Percentiles rank a stretch among this genome's conserved stretches.
Conservation (phyloP, 2,888 invertebrate genomes). For the Drosophila ezoana region DNA sequence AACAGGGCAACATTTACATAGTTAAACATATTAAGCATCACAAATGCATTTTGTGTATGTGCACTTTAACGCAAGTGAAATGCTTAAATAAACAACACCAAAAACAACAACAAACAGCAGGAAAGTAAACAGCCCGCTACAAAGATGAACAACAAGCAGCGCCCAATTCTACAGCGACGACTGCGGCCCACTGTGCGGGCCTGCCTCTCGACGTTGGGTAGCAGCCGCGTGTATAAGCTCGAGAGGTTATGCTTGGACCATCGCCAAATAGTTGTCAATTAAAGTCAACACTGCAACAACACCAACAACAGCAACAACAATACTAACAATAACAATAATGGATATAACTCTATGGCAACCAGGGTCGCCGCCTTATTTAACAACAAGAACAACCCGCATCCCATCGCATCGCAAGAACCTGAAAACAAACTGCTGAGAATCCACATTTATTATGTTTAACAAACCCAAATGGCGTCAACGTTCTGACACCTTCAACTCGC, state of each 20-base stretch:
- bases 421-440: slow-evolving; percentile 58
- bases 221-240: slow-evolving; percentile 38
- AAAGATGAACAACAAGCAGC: slow-evolving; percentile 14
- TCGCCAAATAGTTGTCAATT: slow-evolving; percentile 75
- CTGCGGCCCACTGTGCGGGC: slow-evolving; percentile 52
- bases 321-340: slow-evolving; percentile 50
- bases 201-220: slow-evolving; percentile 13
- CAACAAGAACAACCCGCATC: slow-evolving; percentile 50
- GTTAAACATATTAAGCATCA: slow-evolving; percentile 72
- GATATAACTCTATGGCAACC: slow-evolving; percentile 49
- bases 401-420: slow-evolving; percentile 41
- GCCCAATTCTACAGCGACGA: slow-evolving; percentile 1
- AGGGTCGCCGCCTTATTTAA: slow-evolving; percentile 41
- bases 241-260: slow-evolving; percentile 43
- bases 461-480: slow-evolving; percentile 73
- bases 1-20: slow-evolving; percentile 75
- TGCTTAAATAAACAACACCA: slow-evolving; percentile 70
- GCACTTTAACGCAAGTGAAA: slow-evolving; percentile 67
- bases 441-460: slow-evolving; percentile 80
- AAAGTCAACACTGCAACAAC: slow-evolving; percentile 68
- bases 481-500: slow-evolving; percentile 55
- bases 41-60: slow-evolving; percentile 54
- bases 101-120: slow-evolving; percentile 38
- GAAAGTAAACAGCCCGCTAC: slow-evolving; percentile 36
- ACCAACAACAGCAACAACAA: slow-evolving; percentile 5